phyloP scores from a whole-genome alignment of 1,140 invertebrate genomes.

The Marisa cornuarietis region DNA sequence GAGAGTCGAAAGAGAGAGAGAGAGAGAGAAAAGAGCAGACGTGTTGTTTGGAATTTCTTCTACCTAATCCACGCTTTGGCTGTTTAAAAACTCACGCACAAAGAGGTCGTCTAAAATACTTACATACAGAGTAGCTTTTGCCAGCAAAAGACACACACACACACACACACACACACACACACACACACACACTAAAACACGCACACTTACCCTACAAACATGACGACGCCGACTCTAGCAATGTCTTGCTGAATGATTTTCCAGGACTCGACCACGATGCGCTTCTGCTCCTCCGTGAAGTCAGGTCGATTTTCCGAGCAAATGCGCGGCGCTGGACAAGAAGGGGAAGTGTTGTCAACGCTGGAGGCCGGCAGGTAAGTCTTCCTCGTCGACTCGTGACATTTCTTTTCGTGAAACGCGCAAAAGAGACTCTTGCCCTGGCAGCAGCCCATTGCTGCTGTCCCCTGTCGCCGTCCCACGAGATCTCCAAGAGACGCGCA shows the following conservation, averaged over 20 bases:
- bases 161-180: constrained; percentile 19
- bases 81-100: not conserved
- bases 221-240: constrained; percentile 70
- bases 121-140: not conserved
- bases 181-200: not conserved
- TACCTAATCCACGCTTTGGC: too few relatives aligned
- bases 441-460: constrained; percentile 3
- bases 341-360: constrained; percentile 19
- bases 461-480: not conserved
- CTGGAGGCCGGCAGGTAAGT: constrained; percentile 29
- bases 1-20: not conserved
- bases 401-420: not conserved
- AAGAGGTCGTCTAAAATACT: not conserved
- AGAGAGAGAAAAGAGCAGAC: not conserved
- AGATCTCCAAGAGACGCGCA: too few relatives aligned
- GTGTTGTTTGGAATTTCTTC: too few relatives aligned
- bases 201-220: constrained; percentile 66
- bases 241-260: constrained; percentile 69
- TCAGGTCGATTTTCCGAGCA: constrained; percentile 26
- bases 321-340: constrained; percentile 10
- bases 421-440: not conserved
- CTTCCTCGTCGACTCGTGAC: not conserved
- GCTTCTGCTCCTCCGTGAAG: constrained; percentile 65
- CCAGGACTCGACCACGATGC: constrained; percentile 67
- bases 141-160: not conserved